Evolutionary conservation across 2,797 vertebrate genomes (phyloP).

Genomic region (Eulemur rubriventer): DNA sequence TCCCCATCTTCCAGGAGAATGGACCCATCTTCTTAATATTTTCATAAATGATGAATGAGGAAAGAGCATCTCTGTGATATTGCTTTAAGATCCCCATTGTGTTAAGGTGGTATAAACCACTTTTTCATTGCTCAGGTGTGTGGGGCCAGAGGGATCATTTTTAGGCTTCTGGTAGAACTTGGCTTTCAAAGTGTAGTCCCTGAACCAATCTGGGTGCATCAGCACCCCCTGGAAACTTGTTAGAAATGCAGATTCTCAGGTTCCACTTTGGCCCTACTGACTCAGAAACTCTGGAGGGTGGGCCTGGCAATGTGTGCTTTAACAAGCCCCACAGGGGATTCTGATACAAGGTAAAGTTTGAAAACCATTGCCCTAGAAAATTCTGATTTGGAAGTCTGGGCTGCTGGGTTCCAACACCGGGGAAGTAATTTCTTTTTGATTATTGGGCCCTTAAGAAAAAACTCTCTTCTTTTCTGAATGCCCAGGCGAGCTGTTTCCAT

Average conservation of each 20-base stretch:
- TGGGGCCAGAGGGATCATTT: not conserved
- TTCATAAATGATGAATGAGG: not conserved
- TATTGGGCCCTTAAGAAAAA: conserved; percentile 58
- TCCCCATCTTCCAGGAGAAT: not conserved
- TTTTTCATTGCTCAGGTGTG: not conserved
- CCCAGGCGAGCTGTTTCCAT: conserved; percentile 30
- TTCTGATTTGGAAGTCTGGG: conserved; percentile 46
- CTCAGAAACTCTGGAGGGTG: not conserved
- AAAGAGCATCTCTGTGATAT: not conserved
- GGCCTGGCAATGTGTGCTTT: not conserved
- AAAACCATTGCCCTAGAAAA: conserved; percentile 55
- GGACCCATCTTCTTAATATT: not conserved
- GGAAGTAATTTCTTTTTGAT: conserved; percentile 42
- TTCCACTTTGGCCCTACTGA: not conserved
- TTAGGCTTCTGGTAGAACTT: not conserved
- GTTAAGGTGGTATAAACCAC: not conserved
- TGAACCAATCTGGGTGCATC: not conserved
- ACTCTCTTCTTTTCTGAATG: conserved; percentile 47
- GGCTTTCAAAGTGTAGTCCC: not conserved
- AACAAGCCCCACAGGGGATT: conserved; percentile 11
- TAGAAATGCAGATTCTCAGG: not conserved
- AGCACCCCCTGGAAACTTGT: not conserved
- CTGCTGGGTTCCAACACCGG: not conserved
- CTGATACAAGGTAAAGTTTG: not conserved
- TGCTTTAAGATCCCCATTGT: conserved; percentile 6